Evolutionary conservation across 2,797 vertebrate species (phyloP).

Genomic region (Tapirus indicus): DNA sequence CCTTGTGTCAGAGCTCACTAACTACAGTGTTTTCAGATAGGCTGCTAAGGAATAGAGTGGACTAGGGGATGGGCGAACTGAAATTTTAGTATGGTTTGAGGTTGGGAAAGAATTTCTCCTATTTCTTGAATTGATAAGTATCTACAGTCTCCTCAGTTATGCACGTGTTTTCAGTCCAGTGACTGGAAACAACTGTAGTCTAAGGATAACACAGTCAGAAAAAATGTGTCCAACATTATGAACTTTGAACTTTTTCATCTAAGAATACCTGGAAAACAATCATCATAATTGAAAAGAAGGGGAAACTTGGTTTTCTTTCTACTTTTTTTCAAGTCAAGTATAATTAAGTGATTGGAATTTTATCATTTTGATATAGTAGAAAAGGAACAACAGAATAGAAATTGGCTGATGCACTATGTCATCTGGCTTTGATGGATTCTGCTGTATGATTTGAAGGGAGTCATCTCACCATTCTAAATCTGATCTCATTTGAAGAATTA

Average conservation of each 20-base stretch:
- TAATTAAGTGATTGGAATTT: constrained; percentile 10
- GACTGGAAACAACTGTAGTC: not conserved
- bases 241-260: not conserved
- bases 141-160: not conserved
- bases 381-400: not conserved
- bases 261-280: not conserved
- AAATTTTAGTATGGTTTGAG: not conserved
- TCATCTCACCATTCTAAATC: not conserved
- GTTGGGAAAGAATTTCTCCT: not conserved
- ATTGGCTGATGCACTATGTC: not conserved
- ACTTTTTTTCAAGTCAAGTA: not conserved
- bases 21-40: not conserved
- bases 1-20: not conserved
- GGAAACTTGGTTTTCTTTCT: not conserved
- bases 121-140: not conserved
- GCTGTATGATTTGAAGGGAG: not conserved
- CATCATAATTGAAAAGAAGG: not conserved
- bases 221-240: not conserved
- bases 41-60: not conserved
- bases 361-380: not conserved
- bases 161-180: not conserved
- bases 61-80: not conserved
- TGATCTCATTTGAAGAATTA: not conserved
- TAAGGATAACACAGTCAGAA: not conserved
- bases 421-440: not conserved